Base-by-base conservation (phyloP, 2,797 vertebrate species). In the Varecia variegata region DNA sequence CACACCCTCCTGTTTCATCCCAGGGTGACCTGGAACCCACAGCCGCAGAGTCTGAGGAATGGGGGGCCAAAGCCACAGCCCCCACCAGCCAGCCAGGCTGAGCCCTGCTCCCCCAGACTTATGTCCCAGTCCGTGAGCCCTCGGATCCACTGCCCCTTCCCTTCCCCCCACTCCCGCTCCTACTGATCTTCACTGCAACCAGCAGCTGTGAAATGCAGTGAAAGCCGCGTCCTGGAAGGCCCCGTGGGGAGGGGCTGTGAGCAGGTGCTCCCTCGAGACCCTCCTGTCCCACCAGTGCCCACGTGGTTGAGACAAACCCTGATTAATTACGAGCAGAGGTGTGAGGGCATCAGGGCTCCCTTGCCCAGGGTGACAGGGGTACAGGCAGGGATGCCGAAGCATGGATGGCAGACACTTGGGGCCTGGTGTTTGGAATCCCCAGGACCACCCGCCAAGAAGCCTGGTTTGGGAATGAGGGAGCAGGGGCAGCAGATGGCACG, bases 141-240 rank as follows among this genome's bases (percentile, higher is more conserved):
- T 94, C 25, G 47, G 90, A 70, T 35, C 54, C 80, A 50, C 38
- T 11, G 2, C 35, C 1, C 40, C 13, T 6, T 1, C 52, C n/a
- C 18, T 62, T 20, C 45, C 58, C 5, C 1, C 6, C 13, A 35
- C 84, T 93, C 58, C 30, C 23, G 3, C 93, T 95, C 82, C 95
- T 96, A 96, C 93, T 89, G 94, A 91, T 93, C 92, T 94, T 67
- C 84, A 47, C 97, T 88, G 94, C 96, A 89, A 97, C 43, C 68
- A 92, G 30, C 94, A 88, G 70, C 95, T 93, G 80, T 35, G 80
- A 94, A 96, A 74, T 58, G 92, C 80, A 73, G 17, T 87, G 73
- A 94, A 95, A 2, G 96, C 67, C 15, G 7, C 6, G 52, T 21
- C 2, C 2, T 54, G 54, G 54, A 56, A 25, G 54, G 54, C 54